Conservation (phyloP, 2,888 invertebrate genomes). For the Chloromyia formosa region DNA sequence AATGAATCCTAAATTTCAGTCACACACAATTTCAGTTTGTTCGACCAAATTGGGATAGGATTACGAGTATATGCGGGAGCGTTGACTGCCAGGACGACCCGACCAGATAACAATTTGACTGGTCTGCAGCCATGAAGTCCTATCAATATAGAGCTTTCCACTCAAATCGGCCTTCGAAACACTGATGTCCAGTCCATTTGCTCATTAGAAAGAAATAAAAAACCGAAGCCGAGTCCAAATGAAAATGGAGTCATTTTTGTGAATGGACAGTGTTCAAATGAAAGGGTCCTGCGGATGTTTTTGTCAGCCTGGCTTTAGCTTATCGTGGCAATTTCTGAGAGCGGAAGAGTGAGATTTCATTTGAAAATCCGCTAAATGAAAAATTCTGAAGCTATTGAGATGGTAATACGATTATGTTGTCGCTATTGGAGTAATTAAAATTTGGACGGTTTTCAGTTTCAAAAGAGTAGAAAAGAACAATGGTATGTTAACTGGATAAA, state of each 20-base stretch:
- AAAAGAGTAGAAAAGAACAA: neutral
- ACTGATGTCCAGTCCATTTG: conserved; percentile 22
- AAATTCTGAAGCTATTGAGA: conserved; percentile 7
- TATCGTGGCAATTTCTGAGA: neutral
- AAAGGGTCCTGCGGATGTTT: neutral
- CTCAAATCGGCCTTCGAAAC: neutral
- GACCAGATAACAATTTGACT: conserved; percentile 36
- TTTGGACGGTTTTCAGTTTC: neutral
- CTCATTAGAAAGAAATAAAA: neutral
- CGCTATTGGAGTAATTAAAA: conserved; percentile 29
- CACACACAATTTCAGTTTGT: conserved; percentile 27
- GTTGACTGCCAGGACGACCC: neutral
- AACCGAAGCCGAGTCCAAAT: neutral
- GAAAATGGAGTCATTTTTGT: conserved; percentile 36
- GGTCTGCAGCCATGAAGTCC: conserved; percentile 24
- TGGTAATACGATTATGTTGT: conserved; percentile 24
- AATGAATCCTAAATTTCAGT: conserved; percentile 16
- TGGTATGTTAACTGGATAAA: too few species aligned
- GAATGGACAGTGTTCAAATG: conserved; percentile 26
- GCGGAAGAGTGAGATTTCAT: neutral
- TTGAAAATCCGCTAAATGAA: neutral
- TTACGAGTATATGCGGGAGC: neutral
- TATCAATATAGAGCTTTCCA: conserved; percentile 30
- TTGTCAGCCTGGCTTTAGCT: neutral
- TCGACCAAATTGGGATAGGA: conserved; percentile 13